Percentiles rank a stretch among this genome's conserved stretches.
These are phyloP conservation scores for Kryptolebias ocellatus DNA, from an alignment of 2,797 vertebrate genomes.

Conservation along the genomic window DNA sequence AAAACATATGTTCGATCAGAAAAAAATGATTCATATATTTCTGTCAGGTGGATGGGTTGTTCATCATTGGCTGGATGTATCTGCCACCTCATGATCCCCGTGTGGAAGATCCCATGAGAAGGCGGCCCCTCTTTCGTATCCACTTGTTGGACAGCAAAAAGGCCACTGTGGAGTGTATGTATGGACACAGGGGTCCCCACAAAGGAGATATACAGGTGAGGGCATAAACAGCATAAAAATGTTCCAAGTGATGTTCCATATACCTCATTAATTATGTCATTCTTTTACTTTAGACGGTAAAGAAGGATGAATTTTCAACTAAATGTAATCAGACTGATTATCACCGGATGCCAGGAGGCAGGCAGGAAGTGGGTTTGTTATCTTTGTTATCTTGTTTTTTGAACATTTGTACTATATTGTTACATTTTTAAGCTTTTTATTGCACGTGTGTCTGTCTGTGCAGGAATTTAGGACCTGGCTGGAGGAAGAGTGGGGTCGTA, in stretches of 20 bases:
- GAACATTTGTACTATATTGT: background rate
- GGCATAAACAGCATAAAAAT: background rate
- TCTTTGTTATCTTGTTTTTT: background rate
- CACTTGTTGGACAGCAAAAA: conserved; percentile 91
- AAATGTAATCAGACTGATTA: conserved; percentile 99
- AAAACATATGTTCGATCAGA: background rate
- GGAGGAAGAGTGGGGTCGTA: conserved; percentile 96
- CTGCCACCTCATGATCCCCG: conserved; percentile 96
- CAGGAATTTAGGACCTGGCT: conserved; percentile 99
- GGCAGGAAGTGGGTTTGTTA: conserved; percentile 88
- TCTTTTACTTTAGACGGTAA: conserved; percentile 84
- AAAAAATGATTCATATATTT: conserved; percentile 9
- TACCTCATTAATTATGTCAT: conserved; percentile 4
- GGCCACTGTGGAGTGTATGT: conserved; percentile 98
- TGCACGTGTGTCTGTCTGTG: conserved; percentile 2
- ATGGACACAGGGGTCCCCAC: conserved; percentile 97
- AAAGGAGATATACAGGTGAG: conserved; percentile 95
- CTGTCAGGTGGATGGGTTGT: conserved; percentile 92
- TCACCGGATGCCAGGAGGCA: conserved; percentile 96
- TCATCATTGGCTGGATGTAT: conserved; percentile 99
- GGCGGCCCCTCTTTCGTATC: conserved; percentile 94
- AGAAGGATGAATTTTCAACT: conserved; percentile 97
- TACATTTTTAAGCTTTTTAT: background rate
- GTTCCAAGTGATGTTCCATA: background rate
- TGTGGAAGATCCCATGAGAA: conserved; percentile 95